Evolutionary conservation across 2,113 vertebrate species (phyloP).

Genomic region (Elephas maximus): DNA sequence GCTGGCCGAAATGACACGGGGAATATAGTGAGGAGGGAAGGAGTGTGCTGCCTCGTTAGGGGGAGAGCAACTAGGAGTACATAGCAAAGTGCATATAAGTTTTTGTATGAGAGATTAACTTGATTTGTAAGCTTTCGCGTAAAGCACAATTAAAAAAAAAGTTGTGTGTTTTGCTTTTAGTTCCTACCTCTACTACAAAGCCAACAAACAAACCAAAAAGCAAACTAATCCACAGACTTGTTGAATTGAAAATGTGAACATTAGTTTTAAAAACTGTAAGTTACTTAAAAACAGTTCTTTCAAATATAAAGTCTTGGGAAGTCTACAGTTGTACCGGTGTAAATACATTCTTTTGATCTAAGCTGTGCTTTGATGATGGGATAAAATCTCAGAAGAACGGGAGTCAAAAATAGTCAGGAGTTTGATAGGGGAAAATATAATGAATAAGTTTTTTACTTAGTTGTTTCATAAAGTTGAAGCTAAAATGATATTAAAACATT

Average conservation of each 20-base stretch:
- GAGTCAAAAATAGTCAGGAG: not conserved
- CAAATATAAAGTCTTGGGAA: constrained; percentile 46
- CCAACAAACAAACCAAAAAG: constrained; percentile 54
- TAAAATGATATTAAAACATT: constrained; percentile 49
- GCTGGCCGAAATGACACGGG: too few species aligned
- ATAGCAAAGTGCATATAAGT: too few species aligned
- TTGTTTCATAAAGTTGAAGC: constrained; percentile 62
- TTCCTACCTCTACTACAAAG: constrained; percentile 50
- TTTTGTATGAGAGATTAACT: too few species aligned
- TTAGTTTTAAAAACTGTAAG: constrained; percentile 43
- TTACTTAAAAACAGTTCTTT: constrained; percentile 48
- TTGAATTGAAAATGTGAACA: constrained; percentile 60
- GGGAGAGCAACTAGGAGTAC: too few species aligned
- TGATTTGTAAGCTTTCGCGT: too few species aligned
- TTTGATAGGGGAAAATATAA: constrained; percentile 53
- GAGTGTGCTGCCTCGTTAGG: too few species aligned
- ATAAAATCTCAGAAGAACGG: constrained; percentile 43
- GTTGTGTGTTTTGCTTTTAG: constrained; percentile 52
- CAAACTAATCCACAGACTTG: constrained; percentile 59
- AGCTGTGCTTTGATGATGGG: constrained; percentile 19
- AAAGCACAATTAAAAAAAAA: not conserved
- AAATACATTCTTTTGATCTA: constrained; percentile 47
- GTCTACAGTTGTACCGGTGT: constrained; percentile 35
- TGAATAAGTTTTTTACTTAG: constrained; percentile 46
- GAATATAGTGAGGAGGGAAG: too few species aligned